Percentiles rank a stretch among this genome's conserved stretches.
Evolutionary conservation across 2,113 vertebrate genomes (phyloP).

Genomic region (Garra rufa): DNA sequence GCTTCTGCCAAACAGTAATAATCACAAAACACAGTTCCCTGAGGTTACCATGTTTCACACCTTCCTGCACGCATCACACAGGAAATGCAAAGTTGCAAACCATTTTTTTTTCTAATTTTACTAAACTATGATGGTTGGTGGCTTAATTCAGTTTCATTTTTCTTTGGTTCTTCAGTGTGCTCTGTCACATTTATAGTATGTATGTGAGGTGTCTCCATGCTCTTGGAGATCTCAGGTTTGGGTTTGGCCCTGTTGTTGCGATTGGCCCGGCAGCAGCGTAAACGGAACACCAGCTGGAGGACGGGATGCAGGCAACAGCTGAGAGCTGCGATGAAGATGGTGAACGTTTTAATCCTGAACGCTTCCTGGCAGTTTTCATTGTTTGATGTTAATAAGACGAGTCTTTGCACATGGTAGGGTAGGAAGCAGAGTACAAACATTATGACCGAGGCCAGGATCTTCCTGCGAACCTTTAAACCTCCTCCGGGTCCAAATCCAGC

Average conservation of each 20-base stretch:
- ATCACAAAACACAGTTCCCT: not conserved
- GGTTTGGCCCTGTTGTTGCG: constrained; percentile 18
- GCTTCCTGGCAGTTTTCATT: not conserved
- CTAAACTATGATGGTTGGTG: not conserved
- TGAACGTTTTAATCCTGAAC: constrained; percentile 33
- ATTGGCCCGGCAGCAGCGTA: constrained; percentile 47
- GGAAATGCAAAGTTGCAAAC: not conserved
- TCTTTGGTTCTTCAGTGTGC: not conserved
- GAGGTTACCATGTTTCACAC: not conserved
- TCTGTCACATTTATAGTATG: not conserved
- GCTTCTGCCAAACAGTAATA: not conserved
- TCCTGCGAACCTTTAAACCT: constrained; percentile 51
- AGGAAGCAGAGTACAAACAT: constrained; percentile 57
- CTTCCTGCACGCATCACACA: not conserved
- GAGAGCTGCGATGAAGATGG: constrained; percentile 51
- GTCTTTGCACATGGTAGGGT: constrained; percentile 55
- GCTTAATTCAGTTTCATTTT: not conserved
- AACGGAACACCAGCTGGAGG: constrained; percentile 52
- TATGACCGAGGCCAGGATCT: constrained; percentile 51
- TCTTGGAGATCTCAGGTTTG: constrained; percentile 22
- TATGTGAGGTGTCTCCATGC: constrained; percentile 16
- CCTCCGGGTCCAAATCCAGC: constrained; percentile 33
- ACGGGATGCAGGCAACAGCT: constrained; percentile 57
- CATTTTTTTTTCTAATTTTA: not conserved
- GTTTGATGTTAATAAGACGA: not conserved